Percentiles rank a stretch among this genome's conserved stretches.
These are phyloP conservation scores for Eupeodes luniger DNA, from an alignment of 2,888 invertebrate species.

Conservation along the genomic window DNA sequence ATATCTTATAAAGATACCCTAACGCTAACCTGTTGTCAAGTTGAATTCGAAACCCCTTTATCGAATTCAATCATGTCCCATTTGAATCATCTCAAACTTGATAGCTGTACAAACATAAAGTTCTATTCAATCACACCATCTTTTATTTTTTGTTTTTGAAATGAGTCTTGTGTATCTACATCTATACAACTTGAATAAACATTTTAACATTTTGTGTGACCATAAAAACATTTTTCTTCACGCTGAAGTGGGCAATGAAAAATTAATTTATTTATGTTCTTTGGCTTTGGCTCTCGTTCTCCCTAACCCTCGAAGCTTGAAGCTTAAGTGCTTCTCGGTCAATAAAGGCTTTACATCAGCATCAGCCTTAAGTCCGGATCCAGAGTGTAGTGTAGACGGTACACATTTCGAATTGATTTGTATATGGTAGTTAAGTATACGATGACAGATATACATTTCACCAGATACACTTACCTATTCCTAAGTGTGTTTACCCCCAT, in stretches of 20 bases:
- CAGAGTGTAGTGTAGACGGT: slow-evolving; percentile 26
- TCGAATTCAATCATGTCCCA: slow-evolving; percentile 33
- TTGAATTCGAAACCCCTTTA: background rate
- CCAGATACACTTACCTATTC: slow-evolving; percentile 72
- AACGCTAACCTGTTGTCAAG: background rate
- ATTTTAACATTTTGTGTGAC: slow-evolving; percentile 70
- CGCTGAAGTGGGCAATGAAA: slow-evolving; percentile 71
- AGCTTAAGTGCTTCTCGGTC: slow-evolving; percentile 73
- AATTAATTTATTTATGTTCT: slow-evolving; percentile 76
- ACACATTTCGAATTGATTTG: slow-evolving; percentile 72
- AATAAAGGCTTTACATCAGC: slow-evolving; percentile 53
- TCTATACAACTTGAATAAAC: slow-evolving; percentile 61
- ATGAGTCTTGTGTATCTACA: slow-evolving; percentile 6
- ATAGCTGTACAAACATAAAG: slow-evolving; percentile 57
- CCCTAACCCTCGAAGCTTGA: slow-evolving; percentile 42
- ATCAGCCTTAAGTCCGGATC: slow-evolving; percentile 33
- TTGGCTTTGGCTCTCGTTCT: slow-evolving; percentile 27
- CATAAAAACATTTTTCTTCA: slow-evolving; percentile 70
- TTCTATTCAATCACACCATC: slow-evolving; percentile 43
- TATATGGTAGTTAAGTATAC: slow-evolving; percentile 69
- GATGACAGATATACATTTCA: slow-evolving; percentile 72
- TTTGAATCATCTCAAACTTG: slow-evolving; percentile 38
- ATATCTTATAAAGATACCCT: background rate
- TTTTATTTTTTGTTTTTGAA: background rate
- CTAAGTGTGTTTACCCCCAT: slow-evolving; percentile 70